Evolutionary conservation across 1,140 invertebrate genomes (phyloP).

Genomic region (Luehdorfia chinensis): DNA sequence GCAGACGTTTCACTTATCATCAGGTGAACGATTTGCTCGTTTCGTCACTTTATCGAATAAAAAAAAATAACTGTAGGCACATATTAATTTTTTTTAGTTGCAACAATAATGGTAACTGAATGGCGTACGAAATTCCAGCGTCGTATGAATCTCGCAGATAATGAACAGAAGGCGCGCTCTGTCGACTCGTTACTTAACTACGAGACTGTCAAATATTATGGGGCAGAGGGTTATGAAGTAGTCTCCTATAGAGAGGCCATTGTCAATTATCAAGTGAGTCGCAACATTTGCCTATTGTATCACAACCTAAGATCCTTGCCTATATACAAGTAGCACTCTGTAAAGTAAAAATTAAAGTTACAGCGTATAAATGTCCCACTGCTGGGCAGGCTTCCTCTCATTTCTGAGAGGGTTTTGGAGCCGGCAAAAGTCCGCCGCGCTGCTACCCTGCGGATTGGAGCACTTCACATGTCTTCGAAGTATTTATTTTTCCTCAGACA

Average conservation of each 20-base stretch:
- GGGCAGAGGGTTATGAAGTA: constrained; percentile 94
- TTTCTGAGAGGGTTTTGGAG: too few species aligned
- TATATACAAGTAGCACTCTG: not conserved
- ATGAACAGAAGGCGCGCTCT: constrained; percentile 91
- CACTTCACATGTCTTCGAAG: too few species aligned
- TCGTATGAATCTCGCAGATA: constrained; percentile 95
- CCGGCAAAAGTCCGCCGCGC: too few species aligned
- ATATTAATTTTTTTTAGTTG: constrained; percentile 76
- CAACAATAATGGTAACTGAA: constrained; percentile 93
- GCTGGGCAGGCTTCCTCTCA: too few species aligned
- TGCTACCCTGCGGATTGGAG: too few species aligned
- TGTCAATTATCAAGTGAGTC: constrained; percentile 85
- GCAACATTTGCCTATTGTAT: too few species aligned
- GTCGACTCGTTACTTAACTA: constrained; percentile 98
- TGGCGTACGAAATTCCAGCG: constrained; percentile 97
- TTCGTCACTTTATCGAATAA: too few species aligned
- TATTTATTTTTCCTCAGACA: too few species aligned
- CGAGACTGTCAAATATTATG: constrained; percentile 99
- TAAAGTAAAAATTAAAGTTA: too few species aligned
- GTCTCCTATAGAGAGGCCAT: constrained; percentile 90
- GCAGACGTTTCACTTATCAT: too few species aligned
- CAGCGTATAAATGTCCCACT: too few species aligned
- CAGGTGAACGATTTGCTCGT: too few species aligned
- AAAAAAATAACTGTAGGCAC: not conserved
- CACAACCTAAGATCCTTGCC: not conserved